Conservation (phyloP, 2,888 invertebrate species). For the Tipula lateralis region DNA sequence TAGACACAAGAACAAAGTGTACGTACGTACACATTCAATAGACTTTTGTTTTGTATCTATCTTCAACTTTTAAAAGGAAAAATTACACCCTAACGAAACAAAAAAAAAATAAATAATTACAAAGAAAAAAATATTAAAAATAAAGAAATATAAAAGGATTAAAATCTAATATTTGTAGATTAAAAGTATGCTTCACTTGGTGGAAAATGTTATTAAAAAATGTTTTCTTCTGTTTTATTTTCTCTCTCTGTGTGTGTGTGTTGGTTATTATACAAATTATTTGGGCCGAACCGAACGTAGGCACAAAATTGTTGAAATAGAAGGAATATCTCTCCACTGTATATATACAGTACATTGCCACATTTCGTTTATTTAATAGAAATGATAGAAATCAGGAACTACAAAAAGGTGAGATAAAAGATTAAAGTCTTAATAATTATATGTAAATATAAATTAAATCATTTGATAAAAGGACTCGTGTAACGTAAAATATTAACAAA, state of each 20-base stretch:
- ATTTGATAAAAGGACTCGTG: background rate
- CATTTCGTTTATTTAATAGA: background rate
- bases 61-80: background rate
- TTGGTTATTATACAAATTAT: background rate
- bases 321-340: background rate
- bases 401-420: background rate
- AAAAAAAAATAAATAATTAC: background rate
- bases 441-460: conserved; percentile 11
- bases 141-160: background rate
- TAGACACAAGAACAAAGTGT: background rate
- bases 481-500: background rate
- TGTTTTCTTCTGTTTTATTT: background rate
- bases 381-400: background rate
- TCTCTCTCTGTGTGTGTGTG: background rate
- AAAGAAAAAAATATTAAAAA: background rate
- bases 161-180: conserved; percentile 19
- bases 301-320: background rate
- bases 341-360: background rate
- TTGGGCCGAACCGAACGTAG: background rate
- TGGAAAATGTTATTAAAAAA: conserved; percentile 20
- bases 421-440: conserved; percentile 24
- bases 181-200: conserved; percentile 24
- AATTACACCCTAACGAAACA: background rate
- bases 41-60: background rate
- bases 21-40: background rate